Conservation (phyloP, 2,888 invertebrate genomes). For the Coremacera marginata region DNA sequence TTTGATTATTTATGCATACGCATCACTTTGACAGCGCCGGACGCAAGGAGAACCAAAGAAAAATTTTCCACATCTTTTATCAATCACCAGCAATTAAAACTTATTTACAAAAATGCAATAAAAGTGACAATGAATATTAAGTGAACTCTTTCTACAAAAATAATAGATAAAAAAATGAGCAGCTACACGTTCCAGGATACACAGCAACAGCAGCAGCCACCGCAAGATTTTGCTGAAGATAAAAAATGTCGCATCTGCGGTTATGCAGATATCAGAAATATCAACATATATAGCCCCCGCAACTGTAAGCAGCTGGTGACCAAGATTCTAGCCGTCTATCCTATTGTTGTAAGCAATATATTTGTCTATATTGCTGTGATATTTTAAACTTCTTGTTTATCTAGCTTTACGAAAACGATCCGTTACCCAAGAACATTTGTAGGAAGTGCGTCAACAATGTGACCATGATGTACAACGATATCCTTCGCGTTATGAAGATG, state of each 20-base stretch:
- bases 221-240: conserved; percentile 47
- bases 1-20: too few relatives aligned
- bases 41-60: too few relatives aligned
- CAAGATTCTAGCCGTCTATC: conserved; percentile 58
- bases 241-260: conserved; percentile 61
- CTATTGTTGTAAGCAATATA: conserved; percentile 54
- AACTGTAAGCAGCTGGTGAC: conserved; percentile 50
- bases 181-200: neutral
- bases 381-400: neutral
- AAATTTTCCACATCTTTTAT: too few relatives aligned
- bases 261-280: conserved; percentile 52
- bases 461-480: conserved; percentile 52
- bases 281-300: conserved; percentile 51
- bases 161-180: conserved; percentile 8
- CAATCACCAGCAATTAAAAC: too few relatives aligned
- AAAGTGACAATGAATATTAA: too few relatives aligned
- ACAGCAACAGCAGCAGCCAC: neutral
- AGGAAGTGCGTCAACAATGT: conserved; percentile 55
- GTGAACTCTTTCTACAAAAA: neutral
- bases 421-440: conserved; percentile 60
- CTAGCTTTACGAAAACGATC: conserved; percentile 59
- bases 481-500: conserved; percentile 52
- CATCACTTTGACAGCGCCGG: too few relatives aligned
- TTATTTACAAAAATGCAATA: too few relatives aligned
- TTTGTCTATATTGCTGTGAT: neutral